Evolutionary conservation across 2,888 invertebrate genomes (phyloP).

Genomic region (Cephus pulcher): DNA sequence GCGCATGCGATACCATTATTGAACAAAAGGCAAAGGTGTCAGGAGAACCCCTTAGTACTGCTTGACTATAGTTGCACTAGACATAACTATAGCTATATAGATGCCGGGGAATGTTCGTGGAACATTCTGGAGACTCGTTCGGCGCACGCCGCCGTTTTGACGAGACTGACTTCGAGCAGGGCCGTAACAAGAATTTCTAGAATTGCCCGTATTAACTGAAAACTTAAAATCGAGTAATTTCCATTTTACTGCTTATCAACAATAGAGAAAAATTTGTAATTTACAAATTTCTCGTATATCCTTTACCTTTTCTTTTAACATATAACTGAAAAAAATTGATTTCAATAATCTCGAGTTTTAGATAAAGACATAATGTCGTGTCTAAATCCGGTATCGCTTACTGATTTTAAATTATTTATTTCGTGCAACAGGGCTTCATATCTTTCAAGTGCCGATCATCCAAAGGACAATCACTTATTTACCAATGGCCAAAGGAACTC

Average conservation of each 20-base stretch:
- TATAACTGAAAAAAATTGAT: not conserved
- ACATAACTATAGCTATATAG: constrained; percentile 1
- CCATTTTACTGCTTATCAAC: not conserved
- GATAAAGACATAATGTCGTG: not conserved
- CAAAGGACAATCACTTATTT: not conserved
- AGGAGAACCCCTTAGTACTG: not conserved
- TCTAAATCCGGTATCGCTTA: no score
- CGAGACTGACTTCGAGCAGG: not conserved
- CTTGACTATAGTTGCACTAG: not conserved
- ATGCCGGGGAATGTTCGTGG: constrained; percentile 1
- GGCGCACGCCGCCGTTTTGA: constrained; percentile 6
- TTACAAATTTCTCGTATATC: not conserved
- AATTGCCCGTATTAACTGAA: not conserved
- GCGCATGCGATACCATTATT: constrained; percentile 4
- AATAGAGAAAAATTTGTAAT: not conserved
- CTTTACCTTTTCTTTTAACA: not conserved
- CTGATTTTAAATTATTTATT: not conserved
- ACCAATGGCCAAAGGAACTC: constrained; percentile 26
- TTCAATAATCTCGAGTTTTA: not conserved
- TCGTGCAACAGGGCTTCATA: not conserved
- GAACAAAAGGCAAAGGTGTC: not conserved
- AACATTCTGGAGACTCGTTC: constrained; percentile 6
- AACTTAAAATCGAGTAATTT: not conserved
- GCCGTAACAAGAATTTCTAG: not conserved
- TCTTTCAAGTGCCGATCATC: not conserved